Percentiles rank a stretch among this genome's conserved stretches.
Evolutionary conservation across 2,113 vertebrate species (phyloP).

Genomic region (Acrocephalus kingi): DNA sequence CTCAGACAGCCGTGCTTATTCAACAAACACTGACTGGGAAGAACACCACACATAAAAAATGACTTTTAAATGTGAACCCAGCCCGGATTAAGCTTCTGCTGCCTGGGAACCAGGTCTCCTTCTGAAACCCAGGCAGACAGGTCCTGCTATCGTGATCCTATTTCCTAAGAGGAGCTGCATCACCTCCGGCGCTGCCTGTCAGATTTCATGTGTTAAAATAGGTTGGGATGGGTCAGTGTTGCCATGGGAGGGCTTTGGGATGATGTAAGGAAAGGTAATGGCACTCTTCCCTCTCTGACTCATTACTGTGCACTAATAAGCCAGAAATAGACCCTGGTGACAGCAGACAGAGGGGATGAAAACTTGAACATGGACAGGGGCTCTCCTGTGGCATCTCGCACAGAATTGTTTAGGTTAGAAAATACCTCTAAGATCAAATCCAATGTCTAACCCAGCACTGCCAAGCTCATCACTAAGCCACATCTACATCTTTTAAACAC

Average conservation of each 20-base stretch:
- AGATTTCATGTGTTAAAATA: constrained; percentile 13
- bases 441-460: neutral
- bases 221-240: constrained; percentile 44
- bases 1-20: neutral
- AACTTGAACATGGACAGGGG: neutral
- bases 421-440: neutral
- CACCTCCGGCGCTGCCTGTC: neutral
- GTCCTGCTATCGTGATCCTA: neutral
- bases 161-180: constrained; percentile 23
- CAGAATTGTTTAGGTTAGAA: neutral
- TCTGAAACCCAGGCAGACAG: neutral
- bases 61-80: neutral
- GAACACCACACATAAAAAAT: rapidly evolving
- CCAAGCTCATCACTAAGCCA: neutral
- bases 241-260: constrained; percentile 12
- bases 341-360: constrained; percentile 22
- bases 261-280: constrained; percentile 58
- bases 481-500: neutral
- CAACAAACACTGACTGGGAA: neutral
- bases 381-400: neutral
- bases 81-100: neutral
- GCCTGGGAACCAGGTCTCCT: neutral
- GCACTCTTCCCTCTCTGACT: constrained; percentile 61
- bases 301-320: constrained; percentile 36
- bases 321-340: constrained; percentile 53